Percentiles rank a stretch among this genome's conserved stretches.
These are phyloP conservation scores for Onychostruthus taczanowskii DNA, from an alignment of 2,113 vertebrate genomes.

Conservation along the genomic window DNA sequence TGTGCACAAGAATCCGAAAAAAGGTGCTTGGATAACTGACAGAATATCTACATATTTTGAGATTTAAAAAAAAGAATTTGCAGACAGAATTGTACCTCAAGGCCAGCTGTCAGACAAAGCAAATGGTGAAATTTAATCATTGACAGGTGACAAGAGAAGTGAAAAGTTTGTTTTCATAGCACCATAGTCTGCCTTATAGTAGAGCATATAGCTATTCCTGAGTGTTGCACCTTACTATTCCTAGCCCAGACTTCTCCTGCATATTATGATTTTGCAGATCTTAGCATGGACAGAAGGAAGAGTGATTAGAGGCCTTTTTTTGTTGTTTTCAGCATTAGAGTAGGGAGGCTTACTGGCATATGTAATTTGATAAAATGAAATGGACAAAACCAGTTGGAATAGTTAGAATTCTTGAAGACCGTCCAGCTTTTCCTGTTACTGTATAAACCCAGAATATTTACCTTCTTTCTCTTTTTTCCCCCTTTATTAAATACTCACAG, in stretches of 20 bases:
- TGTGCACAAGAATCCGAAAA: neutral
- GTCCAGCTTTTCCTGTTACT: neutral
- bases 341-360: neutral
- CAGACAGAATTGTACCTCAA: neutral
- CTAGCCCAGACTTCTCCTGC: neutral
- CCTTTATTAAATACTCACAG: neutral
- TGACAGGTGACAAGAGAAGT: neutral
- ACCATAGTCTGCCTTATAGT: neutral
- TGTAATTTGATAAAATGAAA: neutral
- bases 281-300: constrained; percentile 8
- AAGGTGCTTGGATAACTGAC: neutral
- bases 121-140: neutral
- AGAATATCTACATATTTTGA: neutral
- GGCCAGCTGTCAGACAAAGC: neutral
- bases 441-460: neutral
- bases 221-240: neutral
- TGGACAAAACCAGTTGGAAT: neutral
- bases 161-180: neutral
- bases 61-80: neutral
- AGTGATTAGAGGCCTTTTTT: neutral
- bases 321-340: neutral
- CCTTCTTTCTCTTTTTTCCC: neutral
- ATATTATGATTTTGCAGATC: constrained; percentile 34
- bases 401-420: neutral
- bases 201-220: neutral